These are phyloP conservation scores for Ambastaia sidthimunki DNA, from an alignment of 2,797 vertebrate genomes.

Conservation along the genomic window DNA sequence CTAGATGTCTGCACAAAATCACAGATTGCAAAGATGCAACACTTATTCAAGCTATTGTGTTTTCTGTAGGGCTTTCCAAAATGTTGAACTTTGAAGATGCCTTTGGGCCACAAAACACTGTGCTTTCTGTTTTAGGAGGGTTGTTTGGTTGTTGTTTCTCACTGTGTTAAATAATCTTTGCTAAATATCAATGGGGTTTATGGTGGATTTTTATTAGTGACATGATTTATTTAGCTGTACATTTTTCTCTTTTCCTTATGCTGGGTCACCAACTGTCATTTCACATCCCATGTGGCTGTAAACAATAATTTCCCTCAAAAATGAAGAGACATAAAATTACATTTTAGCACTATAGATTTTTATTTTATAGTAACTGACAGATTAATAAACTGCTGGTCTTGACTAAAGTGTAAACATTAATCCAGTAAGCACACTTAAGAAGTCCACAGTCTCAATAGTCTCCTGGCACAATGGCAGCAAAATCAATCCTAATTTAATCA, in stretches of 20 bases:
- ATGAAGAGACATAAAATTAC: slow-evolving; percentile 69
- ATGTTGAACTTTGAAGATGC: too few relatives aligned
- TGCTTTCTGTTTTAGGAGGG: too few relatives aligned
- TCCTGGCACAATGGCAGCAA: slow-evolving; percentile 78
- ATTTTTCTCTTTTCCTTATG: neutral
- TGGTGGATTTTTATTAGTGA: neutral
- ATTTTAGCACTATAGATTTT: slow-evolving; percentile 80
- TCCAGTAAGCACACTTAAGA: slow-evolving; percentile 83
- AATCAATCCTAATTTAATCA: slow-evolving; percentile 94
- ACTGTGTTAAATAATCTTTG: too few relatives aligned
- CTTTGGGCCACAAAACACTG: too few relatives aligned
- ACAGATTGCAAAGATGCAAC: too few relatives aligned
- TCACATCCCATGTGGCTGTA: slow-evolving; percentile 69
- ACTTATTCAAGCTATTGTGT: too few relatives aligned
- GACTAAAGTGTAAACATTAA: slow-evolving; percentile 74
- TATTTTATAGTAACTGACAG: slow-evolving; percentile 82
- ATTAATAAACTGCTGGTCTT: slow-evolving; percentile 74
- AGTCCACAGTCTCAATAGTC: slow-evolving; percentile 82
- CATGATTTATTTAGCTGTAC: neutral
- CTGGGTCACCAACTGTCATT: slow-evolving; percentile 64
- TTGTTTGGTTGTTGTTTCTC: too few relatives aligned
- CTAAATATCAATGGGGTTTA: too few relatives aligned
- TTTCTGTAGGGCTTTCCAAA: too few relatives aligned
- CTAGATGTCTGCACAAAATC: too few relatives aligned
- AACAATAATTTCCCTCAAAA: slow-evolving; percentile 72